Percentiles rank a stretch among this genome's conserved stretches.
Evolutionary conservation across 2,113 vertebrate species (phyloP).

Genomic region (Mesocricetus auratus): DNA sequence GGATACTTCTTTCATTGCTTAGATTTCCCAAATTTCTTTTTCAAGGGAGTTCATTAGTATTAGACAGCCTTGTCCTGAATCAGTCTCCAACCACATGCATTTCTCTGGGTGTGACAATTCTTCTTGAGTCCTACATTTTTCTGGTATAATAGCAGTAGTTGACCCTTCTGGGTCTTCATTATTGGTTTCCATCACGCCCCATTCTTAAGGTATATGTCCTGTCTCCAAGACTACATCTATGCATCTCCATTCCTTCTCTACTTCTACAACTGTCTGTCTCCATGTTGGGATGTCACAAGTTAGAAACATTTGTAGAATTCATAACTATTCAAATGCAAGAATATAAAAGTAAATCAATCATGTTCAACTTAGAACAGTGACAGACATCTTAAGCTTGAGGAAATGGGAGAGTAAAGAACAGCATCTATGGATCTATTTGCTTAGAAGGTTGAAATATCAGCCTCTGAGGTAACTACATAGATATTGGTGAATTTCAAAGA

Average conservation of each 20-base stretch:
- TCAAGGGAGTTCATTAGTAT: not conserved
- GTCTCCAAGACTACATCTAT: not conserved
- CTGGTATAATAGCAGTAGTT: not conserved
- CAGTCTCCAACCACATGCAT: not conserved
- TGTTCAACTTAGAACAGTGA: not conserved
- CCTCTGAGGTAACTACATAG: not conserved
- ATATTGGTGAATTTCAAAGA: not conserved
- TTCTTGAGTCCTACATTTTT: not conserved
- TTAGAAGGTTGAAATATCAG: not conserved
- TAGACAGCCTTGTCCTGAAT: not conserved
- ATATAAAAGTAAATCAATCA: not conserved
- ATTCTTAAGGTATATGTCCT: not conserved
- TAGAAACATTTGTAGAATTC: not conserved
- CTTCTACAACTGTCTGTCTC: accelerated
- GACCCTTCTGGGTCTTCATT: not conserved
- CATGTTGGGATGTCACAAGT: not conserved
- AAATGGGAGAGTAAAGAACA: not conserved
- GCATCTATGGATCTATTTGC: not conserved
- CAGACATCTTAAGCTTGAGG: not conserved
- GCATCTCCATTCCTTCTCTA: not conserved
- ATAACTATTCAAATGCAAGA: not conserved
- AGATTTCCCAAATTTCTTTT: not conserved
- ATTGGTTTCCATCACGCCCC: not conserved
- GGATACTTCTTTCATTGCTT: not conserved
- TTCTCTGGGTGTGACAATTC: not conserved